Conservation (phyloP, 2,113 vertebrate genomes). For the Strix aluco region DNA sequence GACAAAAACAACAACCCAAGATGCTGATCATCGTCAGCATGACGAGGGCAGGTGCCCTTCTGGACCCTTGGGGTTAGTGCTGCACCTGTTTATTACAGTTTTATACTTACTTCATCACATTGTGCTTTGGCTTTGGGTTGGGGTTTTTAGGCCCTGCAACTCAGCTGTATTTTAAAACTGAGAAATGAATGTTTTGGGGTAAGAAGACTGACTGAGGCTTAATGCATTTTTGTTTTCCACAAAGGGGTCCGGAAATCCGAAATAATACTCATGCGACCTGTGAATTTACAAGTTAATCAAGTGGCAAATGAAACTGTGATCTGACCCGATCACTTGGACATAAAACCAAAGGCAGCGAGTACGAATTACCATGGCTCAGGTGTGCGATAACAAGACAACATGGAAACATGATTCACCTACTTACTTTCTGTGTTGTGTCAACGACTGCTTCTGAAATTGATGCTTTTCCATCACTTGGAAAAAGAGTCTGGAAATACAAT, state of each 20-base stretch:
- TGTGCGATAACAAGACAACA: background rate
- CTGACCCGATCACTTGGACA: background rate
- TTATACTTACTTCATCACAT: background rate
- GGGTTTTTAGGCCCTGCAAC: background rate
- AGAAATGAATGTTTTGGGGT: background rate
- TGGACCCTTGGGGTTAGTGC: background rate
- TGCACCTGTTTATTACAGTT: background rate
- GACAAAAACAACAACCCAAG: background rate
- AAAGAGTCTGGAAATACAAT: background rate
- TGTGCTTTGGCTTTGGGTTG: background rate
- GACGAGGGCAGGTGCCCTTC: background rate
- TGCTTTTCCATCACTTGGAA: background rate
- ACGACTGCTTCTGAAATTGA: background rate
- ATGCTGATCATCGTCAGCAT: fast-evolving
- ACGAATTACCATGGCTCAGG: background rate
- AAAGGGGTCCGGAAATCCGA: background rate
- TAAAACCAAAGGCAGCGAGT: background rate
- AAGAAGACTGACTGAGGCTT: background rate
- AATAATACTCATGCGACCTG: background rate
- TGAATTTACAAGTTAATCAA: background rate
- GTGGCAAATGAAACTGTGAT: background rate
- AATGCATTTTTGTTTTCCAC: background rate
- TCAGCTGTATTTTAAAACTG: background rate
- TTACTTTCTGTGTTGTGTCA: background rate
- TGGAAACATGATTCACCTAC: background rate